Evolutionary conservation across 2,797 vertebrate species (phyloP).

Genomic region (Bufotes viridis): DNA sequence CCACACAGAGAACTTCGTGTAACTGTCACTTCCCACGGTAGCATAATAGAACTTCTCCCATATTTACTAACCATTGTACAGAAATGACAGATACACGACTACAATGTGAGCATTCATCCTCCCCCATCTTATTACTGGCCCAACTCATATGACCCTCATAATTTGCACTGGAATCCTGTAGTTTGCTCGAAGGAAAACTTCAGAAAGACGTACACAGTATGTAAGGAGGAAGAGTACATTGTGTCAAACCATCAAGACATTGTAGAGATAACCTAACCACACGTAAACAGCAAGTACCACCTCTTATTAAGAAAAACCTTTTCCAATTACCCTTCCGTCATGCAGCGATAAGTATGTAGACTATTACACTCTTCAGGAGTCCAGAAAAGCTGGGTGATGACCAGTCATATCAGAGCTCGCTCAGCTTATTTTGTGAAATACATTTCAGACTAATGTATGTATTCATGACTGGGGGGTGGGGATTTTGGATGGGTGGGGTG

Average conservation of each 20-base stretch:
- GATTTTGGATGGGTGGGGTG: background rate
- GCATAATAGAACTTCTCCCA: background rate
- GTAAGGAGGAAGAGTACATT: background rate
- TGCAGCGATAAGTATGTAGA: too few species aligned
- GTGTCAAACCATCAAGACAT: background rate
- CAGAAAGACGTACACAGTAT: background rate
- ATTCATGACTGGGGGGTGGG: background rate
- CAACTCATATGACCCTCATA: constrained; percentile 18
- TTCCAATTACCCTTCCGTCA: too few species aligned
- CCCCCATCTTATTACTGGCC: background rate
- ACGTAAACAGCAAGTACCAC: too few species aligned
- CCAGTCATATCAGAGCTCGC: background rate
- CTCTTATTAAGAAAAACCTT: too few species aligned
- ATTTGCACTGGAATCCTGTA: background rate
- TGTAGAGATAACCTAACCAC: too few species aligned
- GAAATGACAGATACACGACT: background rate
- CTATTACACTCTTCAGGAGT: too few species aligned
- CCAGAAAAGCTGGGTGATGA: too few species aligned
- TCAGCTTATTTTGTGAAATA: background rate
- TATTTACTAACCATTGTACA: background rate
- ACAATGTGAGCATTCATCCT: constrained; percentile 14
- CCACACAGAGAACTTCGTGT: background rate
- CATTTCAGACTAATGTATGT: background rate
- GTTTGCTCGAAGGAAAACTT: background rate
- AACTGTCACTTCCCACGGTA: background rate